Base-by-base conservation (phyloP, 2,797 vertebrate species). In the Philypnodon macrostomus region DNA sequence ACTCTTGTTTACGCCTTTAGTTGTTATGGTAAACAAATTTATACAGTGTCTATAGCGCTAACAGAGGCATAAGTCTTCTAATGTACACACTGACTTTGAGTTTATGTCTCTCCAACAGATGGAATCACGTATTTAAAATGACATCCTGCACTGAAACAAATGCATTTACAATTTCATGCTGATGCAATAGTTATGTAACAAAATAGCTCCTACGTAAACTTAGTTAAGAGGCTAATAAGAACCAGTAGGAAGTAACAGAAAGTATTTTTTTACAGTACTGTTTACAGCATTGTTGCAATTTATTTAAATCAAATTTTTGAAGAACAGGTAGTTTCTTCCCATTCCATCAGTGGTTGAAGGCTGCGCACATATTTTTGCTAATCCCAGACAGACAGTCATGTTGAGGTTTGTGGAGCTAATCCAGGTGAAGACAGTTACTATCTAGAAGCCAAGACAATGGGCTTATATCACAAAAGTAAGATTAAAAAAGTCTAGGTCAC, bases 1-100 rank as follows among this genome's bases (percentile, higher is more conserved):
- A 83, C 55, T 45, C 34, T 2, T 64, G 67, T 75, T 75, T 77
- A 82, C 7, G 66, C 34, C 51, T 15, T 14, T 32, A 52, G 52
- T 26, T 52, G 31, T 4, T 10, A 14, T 13, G 10, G 44, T 63
- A 75, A 74, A 73, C 50, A 71, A 23, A 14, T 32, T 7, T 0
- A 53, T 31, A 60, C 74, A 57, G 65, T 67, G 72, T 14, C 33
- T 39, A 46, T 7, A 1, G 15, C 18, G 18, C 23, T 39, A 19
- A 2, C 52, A 19, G 21, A 54, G 5, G 13, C 23, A 23, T 21
- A n/a, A n/a, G n/a, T n/a, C n/a, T n/a, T n/a, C n/a, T n/a, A 66
- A 61, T 39, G 29, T 29, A 19, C 29, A 59, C 35, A 40, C 9
- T 50, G 13, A 32, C 31, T 48, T 51, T 4, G 35, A 36, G 7